phyloP scores from a whole-genome alignment of 2,113 vertebrate genomes.

The Sebastes schlegelii region DNA sequence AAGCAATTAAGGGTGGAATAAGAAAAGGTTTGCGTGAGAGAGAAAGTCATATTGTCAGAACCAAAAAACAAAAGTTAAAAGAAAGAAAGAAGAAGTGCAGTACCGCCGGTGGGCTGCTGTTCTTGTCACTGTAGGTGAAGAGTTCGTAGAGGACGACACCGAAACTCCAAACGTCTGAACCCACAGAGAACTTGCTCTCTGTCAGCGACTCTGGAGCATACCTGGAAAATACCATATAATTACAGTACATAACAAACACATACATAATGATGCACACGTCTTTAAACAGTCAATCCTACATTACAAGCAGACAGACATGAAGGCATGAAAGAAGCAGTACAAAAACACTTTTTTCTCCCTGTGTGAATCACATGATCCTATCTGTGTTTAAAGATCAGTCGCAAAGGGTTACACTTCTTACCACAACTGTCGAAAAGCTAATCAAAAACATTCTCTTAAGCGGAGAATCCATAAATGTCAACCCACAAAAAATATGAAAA shows the following conservation, averaged over 20 bases:
- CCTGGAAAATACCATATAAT: slow-evolving; percentile 82
- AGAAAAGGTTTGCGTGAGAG: background rate
- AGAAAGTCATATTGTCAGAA: background rate
- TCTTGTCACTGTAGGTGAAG: slow-evolving; percentile 96
- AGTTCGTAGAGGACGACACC: slow-evolving; percentile 98
- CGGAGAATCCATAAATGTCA: background rate
- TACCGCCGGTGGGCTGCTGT: slow-evolving; percentile 94
- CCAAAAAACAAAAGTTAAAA: background rate
- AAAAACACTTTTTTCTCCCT: background rate
- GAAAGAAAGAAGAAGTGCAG: slow-evolving; percentile 38
- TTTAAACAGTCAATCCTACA: background rate
- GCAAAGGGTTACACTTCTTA: background rate
- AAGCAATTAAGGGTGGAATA: background rate
- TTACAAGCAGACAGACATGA: background rate
- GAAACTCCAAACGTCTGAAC: slow-evolving; percentile 98
- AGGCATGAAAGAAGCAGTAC: background rate
- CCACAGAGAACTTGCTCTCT: slow-evolving; percentile 97
- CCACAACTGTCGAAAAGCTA: background rate
- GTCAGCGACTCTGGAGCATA: slow-evolving; percentile 98
- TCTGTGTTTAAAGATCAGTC: background rate
- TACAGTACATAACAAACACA: background rate
- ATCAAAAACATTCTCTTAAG: background rate
- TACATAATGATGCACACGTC: background rate
- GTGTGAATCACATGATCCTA: background rate
- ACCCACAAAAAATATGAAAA: background rate